These are phyloP conservation scores for Sesamia inferens DNA, from an alignment of 2,888 invertebrate species.

Conservation along the genomic window DNA sequence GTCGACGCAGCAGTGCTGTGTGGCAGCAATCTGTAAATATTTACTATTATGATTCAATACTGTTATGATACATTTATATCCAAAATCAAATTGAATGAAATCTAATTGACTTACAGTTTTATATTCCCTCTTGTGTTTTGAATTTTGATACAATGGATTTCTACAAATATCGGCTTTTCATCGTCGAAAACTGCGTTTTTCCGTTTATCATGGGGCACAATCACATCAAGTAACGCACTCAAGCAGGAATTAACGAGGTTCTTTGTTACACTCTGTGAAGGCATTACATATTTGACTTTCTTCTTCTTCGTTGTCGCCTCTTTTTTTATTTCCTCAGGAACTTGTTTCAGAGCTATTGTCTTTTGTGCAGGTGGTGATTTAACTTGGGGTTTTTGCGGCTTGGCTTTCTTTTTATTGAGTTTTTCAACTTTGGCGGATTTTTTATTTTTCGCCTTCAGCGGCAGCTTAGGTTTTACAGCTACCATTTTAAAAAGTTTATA, in stretches of 20 bases:
- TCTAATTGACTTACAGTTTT: constrained; percentile 89
- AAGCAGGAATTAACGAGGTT: constrained; percentile 76
- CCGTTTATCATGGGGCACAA: constrained; percentile 74
- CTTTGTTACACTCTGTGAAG: constrained; percentile 78
- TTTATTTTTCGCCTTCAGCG: constrained; percentile 37
- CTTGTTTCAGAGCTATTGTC: constrained; percentile 40
- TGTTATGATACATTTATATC: neutral
- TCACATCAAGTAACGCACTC: constrained; percentile 76
- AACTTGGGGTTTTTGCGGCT: constrained; percentile 25
- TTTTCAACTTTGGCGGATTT: constrained; percentile 48
- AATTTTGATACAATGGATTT: constrained; percentile 91
- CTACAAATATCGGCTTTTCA: constrained; percentile 90
- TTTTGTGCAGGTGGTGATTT: constrained; percentile 18
- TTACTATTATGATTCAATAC: neutral
- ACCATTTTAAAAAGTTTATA: constrained; percentile 49
- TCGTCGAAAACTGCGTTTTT: constrained; percentile 89
- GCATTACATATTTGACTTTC: constrained; percentile 77
- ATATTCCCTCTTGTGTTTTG: constrained; percentile 90
- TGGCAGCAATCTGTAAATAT: constrained; percentile 80
- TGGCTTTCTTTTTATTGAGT: constrained; percentile 46
- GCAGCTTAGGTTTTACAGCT: constrained; percentile 49
- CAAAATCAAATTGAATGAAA: neutral
- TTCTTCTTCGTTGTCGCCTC: constrained; percentile 62
- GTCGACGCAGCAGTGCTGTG: constrained; percentile 91
- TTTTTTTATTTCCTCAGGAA: constrained; percentile 17